These are phyloP conservation scores for Pangasius krempfi DNA, from an alignment of 2,797 vertebrate genomes.

Conservation along the genomic window DNA sequence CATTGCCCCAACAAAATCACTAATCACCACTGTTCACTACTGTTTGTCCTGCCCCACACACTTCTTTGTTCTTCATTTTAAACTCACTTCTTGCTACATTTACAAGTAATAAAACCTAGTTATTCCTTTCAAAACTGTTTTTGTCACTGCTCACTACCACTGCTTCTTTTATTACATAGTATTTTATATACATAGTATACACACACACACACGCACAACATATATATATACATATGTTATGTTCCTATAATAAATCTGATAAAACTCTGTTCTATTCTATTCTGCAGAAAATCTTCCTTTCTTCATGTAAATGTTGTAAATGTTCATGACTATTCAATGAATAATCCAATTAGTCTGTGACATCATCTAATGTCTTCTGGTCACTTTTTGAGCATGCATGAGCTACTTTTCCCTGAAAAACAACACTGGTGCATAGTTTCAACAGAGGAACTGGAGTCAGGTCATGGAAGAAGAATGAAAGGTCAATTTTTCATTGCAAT, in stretches of 20 bases:
- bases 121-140: neutral
- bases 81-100: neutral
- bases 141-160: neutral
- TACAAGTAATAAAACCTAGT: neutral
- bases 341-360: neutral
- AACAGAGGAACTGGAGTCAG: neutral
- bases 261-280: conserved; percentile 1
- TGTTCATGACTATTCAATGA: neutral
- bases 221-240: too few relatives aligned
- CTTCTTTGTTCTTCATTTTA: neutral
- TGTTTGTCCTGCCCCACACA: neutral
- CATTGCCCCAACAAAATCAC: neutral
- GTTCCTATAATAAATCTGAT: neutral
- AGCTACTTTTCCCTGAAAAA: neutral
- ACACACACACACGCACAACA: too few relatives aligned
- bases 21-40: neutral
- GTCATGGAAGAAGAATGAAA: neutral
- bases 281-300: neutral
- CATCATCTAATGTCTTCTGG: neutral
- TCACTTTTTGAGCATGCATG: neutral
- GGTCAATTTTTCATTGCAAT: neutral
- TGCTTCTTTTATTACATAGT: neutral
- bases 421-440: neutral
- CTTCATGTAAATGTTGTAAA: neutral
- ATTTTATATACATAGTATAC: neutral